Evolutionary conservation across 2,888 invertebrate genomes (phyloP).

Genomic region (Dichetophora obliterata): DNA sequence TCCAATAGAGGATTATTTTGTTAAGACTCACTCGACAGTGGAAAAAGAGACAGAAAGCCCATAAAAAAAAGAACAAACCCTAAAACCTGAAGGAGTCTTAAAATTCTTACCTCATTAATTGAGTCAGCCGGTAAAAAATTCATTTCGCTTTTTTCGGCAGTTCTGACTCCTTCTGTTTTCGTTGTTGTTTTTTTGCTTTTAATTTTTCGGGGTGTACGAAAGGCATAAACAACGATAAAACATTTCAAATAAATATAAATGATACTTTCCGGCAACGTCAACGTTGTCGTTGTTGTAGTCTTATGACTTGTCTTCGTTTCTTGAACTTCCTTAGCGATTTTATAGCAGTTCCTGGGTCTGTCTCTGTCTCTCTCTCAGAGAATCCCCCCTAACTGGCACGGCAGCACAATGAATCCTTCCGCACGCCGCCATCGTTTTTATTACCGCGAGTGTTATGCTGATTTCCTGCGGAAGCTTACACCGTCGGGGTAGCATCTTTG

Average conservation of each 20-base stretch:
- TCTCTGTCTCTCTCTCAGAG: too few species aligned
- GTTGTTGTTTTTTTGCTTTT: conserved; percentile 7
- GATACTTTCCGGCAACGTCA: conserved; percentile 46
- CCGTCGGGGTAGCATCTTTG: conserved; percentile 23
- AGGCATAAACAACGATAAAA: conserved; percentile 49
- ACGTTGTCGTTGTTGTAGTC: conserved; percentile 41
- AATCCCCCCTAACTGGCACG: background rate
- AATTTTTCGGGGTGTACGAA: conserved; percentile 9
- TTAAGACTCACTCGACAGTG: conserved; percentile 1
- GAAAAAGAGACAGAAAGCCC: background rate
- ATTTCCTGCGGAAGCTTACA: conserved; percentile 55
- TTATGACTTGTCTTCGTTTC: conserved; percentile 43
- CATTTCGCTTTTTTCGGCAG: conserved; percentile 45
- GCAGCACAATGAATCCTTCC: conserved; percentile 14
- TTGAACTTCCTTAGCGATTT: conserved; percentile 23
- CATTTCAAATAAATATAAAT: conserved; percentile 60
- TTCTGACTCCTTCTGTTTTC: background rate
- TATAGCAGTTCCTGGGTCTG: conserved; percentile 1
- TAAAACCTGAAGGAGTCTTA: conserved; percentile 27
- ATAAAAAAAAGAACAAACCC: background rate
- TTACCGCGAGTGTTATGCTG: conserved; percentile 65
- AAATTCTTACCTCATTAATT: conserved; percentile 58
- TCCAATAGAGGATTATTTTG: conserved; percentile 34
- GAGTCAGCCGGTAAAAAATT: conserved; percentile 50
- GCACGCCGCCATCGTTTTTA: conserved; percentile 52